Conservation (phyloP, 1,140 invertebrate species). For the Drosophila fuyamai region DNA sequence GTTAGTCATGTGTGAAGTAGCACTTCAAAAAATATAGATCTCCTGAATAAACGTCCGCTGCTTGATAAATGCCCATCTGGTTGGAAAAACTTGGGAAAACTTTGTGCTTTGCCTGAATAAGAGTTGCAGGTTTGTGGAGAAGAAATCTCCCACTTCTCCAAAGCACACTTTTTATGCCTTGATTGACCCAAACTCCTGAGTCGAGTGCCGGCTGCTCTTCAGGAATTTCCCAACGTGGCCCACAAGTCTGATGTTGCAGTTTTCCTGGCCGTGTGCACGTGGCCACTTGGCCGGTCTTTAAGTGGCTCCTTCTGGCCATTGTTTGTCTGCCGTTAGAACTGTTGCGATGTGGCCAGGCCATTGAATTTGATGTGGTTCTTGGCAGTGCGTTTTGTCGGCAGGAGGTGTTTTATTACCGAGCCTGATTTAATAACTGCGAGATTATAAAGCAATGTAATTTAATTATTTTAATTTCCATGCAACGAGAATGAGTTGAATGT, state of each 20-base stretch:
- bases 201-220: constrained; percentile 19
- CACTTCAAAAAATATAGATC: constrained; percentile 16
- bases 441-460: constrained; percentile 6
- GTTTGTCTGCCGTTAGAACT: constrained; percentile 32
- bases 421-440: constrained; percentile 10
- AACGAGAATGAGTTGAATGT: not conserved
- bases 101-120: not conserved
- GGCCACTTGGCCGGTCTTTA: constrained; percentile 15
- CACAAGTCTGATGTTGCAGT: constrained; percentile 19
- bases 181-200: constrained; percentile 45
- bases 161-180: constrained; percentile 57
- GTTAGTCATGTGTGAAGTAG: constrained; percentile 6
- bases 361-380: constrained; percentile 22
- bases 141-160: constrained; percentile 6
- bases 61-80: constrained; percentile 15
- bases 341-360: constrained; percentile 38
- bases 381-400: too few relatives aligned
- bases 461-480: constrained; percentile 13
- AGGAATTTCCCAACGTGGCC: constrained; percentile 10
- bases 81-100: constrained; percentile 2
- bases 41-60: constrained; percentile 6
- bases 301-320: constrained; percentile 27
- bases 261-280: constrained; percentile 9
- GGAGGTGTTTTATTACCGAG: not conserved
- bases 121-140: not conserved